Conservation (phyloP, 2,113 vertebrate genomes). For the Pachycephala philippinensis region DNA sequence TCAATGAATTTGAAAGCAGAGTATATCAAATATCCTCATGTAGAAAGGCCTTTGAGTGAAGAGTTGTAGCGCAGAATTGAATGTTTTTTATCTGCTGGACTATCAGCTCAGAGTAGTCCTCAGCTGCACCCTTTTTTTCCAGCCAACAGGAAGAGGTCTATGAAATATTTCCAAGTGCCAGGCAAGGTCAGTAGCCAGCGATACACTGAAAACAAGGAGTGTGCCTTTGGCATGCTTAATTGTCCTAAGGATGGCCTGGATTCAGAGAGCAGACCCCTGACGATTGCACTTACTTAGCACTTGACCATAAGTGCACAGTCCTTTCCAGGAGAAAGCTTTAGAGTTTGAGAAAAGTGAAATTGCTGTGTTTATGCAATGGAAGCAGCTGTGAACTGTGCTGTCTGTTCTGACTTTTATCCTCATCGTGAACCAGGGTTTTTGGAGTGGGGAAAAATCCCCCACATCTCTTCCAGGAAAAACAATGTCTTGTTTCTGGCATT, state of each 20-base stretch:
- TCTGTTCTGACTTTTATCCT: background rate
- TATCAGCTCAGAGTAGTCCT: slow-evolving; percentile 21
- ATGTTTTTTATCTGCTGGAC: slow-evolving; percentile 32
- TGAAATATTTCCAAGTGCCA: slow-evolving; percentile 18
- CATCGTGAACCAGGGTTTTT: background rate
- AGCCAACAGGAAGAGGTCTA: slow-evolving; percentile 7
- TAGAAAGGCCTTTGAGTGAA: slow-evolving; percentile 35
- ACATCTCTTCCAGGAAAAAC: background rate
- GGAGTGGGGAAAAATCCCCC: background rate
- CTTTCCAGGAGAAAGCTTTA: background rate
- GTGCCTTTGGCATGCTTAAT: background rate
- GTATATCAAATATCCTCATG: slow-evolving; percentile 17
- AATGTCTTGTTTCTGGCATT: background rate
- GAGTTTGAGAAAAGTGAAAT: background rate
- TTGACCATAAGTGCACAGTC: background rate
- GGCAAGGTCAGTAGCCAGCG: background rate
- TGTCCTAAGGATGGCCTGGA: background rate
- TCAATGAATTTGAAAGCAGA: slow-evolving; percentile 50
- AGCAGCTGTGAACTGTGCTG: background rate
- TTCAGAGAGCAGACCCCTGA: background rate
- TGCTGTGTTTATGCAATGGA: background rate
- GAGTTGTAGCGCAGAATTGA: background rate
- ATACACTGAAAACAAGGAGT: background rate
- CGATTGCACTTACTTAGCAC: background rate
- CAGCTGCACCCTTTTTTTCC: background rate